Percentiles rank a stretch among this genome's conserved stretches.
These are phyloP conservation scores for Copidosoma aretas DNA, from an alignment of 2,888 invertebrate species.

Conservation along the genomic window DNA sequence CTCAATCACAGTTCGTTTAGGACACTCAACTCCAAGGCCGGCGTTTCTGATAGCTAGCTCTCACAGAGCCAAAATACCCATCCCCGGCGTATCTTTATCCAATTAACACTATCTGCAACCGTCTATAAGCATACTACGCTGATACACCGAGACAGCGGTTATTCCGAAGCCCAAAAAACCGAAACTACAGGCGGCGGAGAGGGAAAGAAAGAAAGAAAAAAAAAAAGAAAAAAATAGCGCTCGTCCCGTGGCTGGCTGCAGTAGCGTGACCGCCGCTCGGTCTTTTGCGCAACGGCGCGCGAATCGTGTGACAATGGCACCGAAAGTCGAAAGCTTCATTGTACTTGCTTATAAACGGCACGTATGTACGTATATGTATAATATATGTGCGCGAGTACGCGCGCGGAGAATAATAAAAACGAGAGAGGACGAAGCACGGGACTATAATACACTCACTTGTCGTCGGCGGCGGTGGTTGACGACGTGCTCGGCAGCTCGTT, in stretches of 20 bases:
- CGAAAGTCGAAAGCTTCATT: conserved; percentile 5
- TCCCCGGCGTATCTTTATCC: too few relatives aligned
- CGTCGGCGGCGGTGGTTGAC: conserved; percentile 11
- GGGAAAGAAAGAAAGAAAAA: too few relatives aligned
- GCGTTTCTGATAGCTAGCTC: too few relatives aligned
- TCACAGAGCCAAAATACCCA: neutral
- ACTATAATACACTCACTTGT: conserved; percentile 48
- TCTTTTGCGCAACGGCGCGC: neutral
- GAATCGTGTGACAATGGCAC: neutral
- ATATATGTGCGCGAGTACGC: neutral
- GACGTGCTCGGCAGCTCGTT: conserved; percentile 47
- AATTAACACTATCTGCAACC: too few relatives aligned
- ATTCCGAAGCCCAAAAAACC: too few relatives aligned
- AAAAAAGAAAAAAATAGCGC: too few relatives aligned
- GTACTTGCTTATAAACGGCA: conserved; percentile 1
- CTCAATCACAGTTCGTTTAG: neutral
- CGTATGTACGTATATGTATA: conserved; percentile 18
- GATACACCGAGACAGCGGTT: too few relatives aligned
- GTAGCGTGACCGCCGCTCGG: too few relatives aligned
- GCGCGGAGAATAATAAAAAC: neutral
- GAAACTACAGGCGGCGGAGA: too few relatives aligned
- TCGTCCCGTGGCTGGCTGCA: too few relatives aligned
- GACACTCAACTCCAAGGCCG: neutral
- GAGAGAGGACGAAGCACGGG: neutral
- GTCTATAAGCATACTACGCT: too few relatives aligned